Conservation (phyloP, 2,113 vertebrate species). For the Carettochelys insculpta region DNA sequence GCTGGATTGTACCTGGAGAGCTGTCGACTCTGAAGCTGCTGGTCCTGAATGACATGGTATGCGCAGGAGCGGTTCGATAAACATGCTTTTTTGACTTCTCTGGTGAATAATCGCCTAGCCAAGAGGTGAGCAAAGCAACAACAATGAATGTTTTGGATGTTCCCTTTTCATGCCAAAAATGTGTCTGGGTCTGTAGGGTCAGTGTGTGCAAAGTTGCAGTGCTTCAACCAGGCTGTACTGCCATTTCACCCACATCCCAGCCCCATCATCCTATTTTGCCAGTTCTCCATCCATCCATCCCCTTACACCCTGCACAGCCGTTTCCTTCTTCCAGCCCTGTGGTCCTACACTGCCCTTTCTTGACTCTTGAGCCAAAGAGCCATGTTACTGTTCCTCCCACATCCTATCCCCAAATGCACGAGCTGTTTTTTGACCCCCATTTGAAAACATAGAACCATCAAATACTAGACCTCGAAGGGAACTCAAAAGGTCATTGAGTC, state of each 20-base stretch:
- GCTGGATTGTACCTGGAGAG: conserved; percentile 56
- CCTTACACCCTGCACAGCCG: not conserved
- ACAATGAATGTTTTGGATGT: not conserved
- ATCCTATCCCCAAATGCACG: too few species aligned
- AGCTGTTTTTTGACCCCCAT: too few species aligned
- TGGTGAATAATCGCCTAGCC: conserved; percentile 63
- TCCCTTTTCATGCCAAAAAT: not conserved
- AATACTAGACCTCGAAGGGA: too few species aligned
- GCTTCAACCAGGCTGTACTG: not conserved
- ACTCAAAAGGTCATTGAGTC: too few species aligned
- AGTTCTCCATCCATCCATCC: not conserved
- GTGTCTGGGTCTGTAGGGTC: not conserved
- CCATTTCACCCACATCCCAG: not conserved
- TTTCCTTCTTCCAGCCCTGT: not conserved
- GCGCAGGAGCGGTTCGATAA: conserved; percentile 45
- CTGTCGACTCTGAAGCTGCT: conserved; percentile 53
- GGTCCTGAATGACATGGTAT: conserved; percentile 61
- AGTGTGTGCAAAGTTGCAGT: not conserved
- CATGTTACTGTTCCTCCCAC: not conserved
- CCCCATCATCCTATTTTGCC: not conserved
- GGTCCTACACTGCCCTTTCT: not conserved
- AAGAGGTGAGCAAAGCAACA: not conserved
- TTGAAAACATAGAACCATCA: not conserved
- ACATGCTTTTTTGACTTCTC: conserved; percentile 55
- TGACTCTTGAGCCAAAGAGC: not conserved